Evolutionary conservation across 2,888 invertebrate species (phyloP).

Genomic region (Dryobota labecula): DNA sequence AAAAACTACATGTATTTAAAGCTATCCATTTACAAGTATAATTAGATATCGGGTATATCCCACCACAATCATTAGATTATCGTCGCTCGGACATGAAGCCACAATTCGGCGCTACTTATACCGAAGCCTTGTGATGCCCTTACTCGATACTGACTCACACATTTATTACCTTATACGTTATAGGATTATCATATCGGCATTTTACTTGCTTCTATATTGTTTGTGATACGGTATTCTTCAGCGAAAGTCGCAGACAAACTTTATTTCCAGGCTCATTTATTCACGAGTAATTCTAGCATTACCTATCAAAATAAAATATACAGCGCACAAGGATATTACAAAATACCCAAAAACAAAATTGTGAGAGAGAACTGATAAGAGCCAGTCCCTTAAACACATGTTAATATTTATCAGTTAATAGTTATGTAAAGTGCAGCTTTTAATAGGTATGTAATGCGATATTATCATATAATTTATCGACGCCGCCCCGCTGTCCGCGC

Average conservation of each 20-base stretch:
- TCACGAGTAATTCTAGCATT: neutral
- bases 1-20: constrained; percentile 51
- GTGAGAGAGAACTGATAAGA: constrained; percentile 66
- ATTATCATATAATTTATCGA: constrained; percentile 84
- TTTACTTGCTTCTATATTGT: constrained; percentile 45
- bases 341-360: constrained; percentile 24
- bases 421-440: constrained; percentile 82
- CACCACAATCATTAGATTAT: constrained; percentile 68
- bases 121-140: constrained; percentile 82
- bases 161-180: constrained; percentile 68
- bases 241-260: neutral
- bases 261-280: neutral
- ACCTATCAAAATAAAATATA: neutral
- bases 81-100: constrained; percentile 81
- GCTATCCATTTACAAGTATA: constrained; percentile 66
- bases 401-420: constrained; percentile 80
- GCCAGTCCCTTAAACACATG: constrained; percentile 78
- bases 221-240: constrained; percentile 18
- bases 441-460: constrained; percentile 84
- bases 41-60: constrained; percentile 64
- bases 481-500: constrained; percentile 72
- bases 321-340: neutral
- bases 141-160: constrained; percentile 78
- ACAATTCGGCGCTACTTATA: constrained; percentile 82
- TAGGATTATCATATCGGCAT: constrained; percentile 65